These are phyloP conservation scores for Hiodon tergisus DNA, from an alignment of 2,113 vertebrate genomes.

Conservation along the genomic window DNA sequence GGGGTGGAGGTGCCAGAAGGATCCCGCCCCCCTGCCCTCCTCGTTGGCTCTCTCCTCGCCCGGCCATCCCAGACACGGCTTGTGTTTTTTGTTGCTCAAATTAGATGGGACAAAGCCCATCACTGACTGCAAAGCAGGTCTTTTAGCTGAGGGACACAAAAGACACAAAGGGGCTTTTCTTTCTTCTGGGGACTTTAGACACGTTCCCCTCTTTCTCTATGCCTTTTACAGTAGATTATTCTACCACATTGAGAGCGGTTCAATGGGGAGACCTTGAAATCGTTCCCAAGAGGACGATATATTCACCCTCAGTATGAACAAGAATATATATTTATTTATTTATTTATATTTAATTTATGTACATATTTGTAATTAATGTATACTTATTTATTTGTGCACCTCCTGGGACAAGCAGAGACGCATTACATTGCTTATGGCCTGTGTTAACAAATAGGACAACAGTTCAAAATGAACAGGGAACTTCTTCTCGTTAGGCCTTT, in stretches of 20 bases:
- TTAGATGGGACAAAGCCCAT: constrained; percentile 27
- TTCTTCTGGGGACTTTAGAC: constrained; percentile 24
- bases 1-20: constrained; percentile 19
- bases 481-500: no score
- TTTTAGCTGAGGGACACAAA: constrained; percentile 30
- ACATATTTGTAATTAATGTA: background rate
- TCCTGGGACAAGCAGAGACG: background rate
- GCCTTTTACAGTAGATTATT: constrained; percentile 27
- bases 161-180: constrained; percentile 40
- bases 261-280: constrained; percentile 19
- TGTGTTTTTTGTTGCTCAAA: constrained; percentile 16
- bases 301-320: constrained; percentile 2
- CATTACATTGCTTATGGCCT: background rate
- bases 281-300: background rate
- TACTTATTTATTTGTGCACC: background rate
- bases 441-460: no score
- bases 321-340: constrained; percentile 1
- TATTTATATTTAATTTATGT: background rate
- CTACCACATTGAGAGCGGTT: constrained; percentile 1
- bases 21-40: constrained; percentile 9
- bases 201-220: constrained; percentile 22
- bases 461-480: no score
- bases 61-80: constrained; percentile 29
- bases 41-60: constrained; percentile 15
- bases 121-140: constrained; percentile 30